Evolutionary conservation across 2,888 invertebrate species (phyloP).

Genomic region (Steromphala cineraria): DNA sequence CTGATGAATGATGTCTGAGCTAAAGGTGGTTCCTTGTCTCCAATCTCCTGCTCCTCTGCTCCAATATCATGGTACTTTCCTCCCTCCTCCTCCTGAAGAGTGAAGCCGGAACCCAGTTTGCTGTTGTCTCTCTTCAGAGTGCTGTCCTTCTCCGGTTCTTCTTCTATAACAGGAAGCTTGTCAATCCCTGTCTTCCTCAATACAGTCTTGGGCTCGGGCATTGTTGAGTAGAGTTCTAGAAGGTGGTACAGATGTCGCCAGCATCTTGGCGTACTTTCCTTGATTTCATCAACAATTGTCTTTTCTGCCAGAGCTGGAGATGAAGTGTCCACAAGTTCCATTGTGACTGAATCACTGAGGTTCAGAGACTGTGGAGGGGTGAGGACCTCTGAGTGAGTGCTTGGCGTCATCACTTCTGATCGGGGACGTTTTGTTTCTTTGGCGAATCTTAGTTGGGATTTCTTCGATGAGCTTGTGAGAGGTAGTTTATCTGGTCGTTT

Average conservation of each 20-base stretch:
- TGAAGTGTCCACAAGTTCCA: slow-evolving; percentile 69
- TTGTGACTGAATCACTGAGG: slow-evolving; percentile 72
- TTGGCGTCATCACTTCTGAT: slow-evolving; percentile 23
- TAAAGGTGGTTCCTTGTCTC: slow-evolving; percentile 50
- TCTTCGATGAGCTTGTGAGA: slow-evolving; percentile 34
- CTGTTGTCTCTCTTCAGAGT: slow-evolving; percentile 26
- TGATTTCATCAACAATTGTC: slow-evolving; percentile 74
- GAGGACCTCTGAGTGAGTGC: slow-evolving; percentile 49
- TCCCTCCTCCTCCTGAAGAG: slow-evolving; percentile 33
- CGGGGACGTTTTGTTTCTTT: slow-evolving; percentile 45
- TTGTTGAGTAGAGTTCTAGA: slow-evolving; percentile 92
- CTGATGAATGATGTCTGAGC: slow-evolving; percentile 63
- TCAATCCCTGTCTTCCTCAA: slow-evolving; percentile 28
- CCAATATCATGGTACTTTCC: slow-evolving; percentile 48
- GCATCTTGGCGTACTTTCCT: slow-evolving; percentile 83
- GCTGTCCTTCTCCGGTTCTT: slow-evolving; percentile 73
- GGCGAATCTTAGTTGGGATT: slow-evolving; percentile 48
- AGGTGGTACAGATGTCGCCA: slow-evolving; percentile 96
- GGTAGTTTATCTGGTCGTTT: slow-evolving; percentile 40
- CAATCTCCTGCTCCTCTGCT: slow-evolving; percentile 54
- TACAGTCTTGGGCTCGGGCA: slow-evolving; percentile 96
- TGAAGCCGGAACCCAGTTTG: slow-evolving; percentile 24
- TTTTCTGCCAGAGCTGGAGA: slow-evolving; percentile 73
- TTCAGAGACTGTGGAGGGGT: slow-evolving; percentile 71
- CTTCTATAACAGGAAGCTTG: slow-evolving; percentile 70